Evolutionary conservation across 2,888 invertebrate genomes (phyloP).

Genomic region (Pristionchus maxplancki): DNA sequence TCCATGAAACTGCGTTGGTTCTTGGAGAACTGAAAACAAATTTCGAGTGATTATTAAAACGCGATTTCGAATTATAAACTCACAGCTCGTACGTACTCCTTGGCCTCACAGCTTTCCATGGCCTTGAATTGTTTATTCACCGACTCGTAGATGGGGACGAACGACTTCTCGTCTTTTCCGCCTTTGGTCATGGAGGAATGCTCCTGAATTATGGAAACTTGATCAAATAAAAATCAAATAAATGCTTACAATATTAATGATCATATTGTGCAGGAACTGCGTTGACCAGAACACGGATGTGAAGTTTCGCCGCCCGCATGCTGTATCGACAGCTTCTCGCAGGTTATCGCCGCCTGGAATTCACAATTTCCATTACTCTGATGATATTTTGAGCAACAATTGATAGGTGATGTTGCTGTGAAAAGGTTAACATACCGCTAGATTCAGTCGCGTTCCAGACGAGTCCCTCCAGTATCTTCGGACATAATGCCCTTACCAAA

Average conservation of each 20-base stretch:
- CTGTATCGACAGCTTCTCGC: not conserved
- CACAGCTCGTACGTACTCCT: not conserved
- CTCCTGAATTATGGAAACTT: not conserved
- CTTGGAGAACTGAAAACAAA: not conserved
- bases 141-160: not conserved
- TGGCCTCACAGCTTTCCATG: not conserved
- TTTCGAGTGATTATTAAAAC: not conserved
- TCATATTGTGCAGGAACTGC: not conserved
- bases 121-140: not conserved
- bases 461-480: not conserved
- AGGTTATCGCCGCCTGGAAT: not conserved
- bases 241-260: not conserved
- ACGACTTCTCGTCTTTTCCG: not conserved
- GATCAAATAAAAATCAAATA: not conserved
- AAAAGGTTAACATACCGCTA: not conserved
- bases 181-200: not conserved
- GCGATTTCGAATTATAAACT: no score
- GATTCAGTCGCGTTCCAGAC: not conserved
- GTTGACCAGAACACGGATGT: conserved; percentile 7
- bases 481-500: not conserved
- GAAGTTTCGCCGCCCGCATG: not conserved
- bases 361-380: not conserved
- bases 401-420: not conserved
- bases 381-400: no score
- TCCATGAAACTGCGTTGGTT: not conserved